A percentile compares a stretch with the other conserved stretches of the same genome.
These are phyloP conservation scores for Globodera ellingtonae DNA, from an alignment of 1,140 invertebrate genomes.

Conservation along the genomic window DNA sequence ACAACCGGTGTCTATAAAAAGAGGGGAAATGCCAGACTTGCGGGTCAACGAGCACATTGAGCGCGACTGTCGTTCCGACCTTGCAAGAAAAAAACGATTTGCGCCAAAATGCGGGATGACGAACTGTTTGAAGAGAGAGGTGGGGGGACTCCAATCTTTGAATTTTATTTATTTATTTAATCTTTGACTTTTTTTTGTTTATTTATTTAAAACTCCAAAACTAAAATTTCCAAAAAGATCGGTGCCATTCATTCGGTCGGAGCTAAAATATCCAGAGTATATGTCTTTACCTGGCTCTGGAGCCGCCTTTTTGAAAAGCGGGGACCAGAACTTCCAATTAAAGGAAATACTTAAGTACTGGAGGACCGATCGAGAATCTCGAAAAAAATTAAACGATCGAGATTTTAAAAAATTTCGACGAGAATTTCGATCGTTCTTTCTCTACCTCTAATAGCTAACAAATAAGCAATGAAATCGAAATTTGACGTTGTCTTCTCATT, in stretches of 20 bases:
- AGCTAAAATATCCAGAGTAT: too few relatives aligned
- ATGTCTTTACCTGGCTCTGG: too few relatives aligned
- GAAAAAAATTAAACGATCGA: too few relatives aligned
- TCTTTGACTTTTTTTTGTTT: background rate
- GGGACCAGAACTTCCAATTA: too few relatives aligned
- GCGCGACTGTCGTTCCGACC: conserved; percentile 13
- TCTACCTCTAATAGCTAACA: background rate
- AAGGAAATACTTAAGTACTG: too few relatives aligned
- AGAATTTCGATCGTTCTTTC: background rate
- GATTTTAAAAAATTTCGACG: too few relatives aligned
- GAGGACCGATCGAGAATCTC: too few relatives aligned
- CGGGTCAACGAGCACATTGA: conserved; percentile 27
- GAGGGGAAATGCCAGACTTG: conserved; percentile 10
- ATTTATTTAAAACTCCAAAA: background rate
- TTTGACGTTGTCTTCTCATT: background rate
- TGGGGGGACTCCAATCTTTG: background rate
- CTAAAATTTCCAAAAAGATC: background rate
- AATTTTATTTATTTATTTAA: background rate
- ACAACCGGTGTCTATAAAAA: conserved; percentile 12
- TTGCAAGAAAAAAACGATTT: background rate
- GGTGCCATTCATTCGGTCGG: too few relatives aligned
- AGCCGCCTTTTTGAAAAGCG: too few relatives aligned
- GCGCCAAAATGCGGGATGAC: conserved; percentile 19
- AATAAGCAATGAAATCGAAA: background rate
- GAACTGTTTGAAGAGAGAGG: conserved; percentile 19